phyloP scores from a whole-genome alignment of 2,113 vertebrate species.

The Anhinga anhinga region DNA sequence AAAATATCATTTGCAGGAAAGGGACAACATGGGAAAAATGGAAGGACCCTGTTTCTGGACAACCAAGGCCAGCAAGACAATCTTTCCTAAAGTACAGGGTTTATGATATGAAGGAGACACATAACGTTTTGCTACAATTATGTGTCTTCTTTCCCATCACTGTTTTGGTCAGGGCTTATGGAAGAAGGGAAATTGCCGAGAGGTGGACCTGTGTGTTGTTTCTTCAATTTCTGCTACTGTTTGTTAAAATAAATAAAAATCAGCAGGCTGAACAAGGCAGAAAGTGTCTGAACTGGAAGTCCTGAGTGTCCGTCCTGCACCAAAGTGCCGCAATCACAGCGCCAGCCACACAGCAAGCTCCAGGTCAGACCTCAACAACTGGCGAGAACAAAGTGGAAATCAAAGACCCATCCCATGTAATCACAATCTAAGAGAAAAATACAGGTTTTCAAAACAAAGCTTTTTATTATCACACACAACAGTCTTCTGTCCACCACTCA shows the following conservation, averaged over 20 bases:
- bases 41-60: constrained; percentile 1
- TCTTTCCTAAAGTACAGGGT: not conserved
- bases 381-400: not conserved
- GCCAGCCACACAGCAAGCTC: not conserved
- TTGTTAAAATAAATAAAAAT: constrained; percentile 22
- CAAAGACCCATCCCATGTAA: not conserved
- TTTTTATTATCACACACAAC: not conserved
- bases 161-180: not conserved
- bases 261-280: not conserved
- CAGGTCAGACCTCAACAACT: constrained; percentile 4
- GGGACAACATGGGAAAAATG: not conserved
- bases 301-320: not conserved
- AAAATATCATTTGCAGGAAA: not conserved
- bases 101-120: not conserved
- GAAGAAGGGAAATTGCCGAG: not conserved
- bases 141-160: not conserved
- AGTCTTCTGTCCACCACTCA: not conserved
- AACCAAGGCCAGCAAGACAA: not conserved
- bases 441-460: constrained; percentile 19
- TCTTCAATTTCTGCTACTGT: not conserved
- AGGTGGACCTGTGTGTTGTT: not conserved
- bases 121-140: not conserved
- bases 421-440: not conserved
- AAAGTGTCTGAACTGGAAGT: not conserved
- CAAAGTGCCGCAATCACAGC: not conserved